Evolutionary conservation across 1,140 invertebrate species (phyloP), one percentile per base, ranked within the genome.

Genomic region (Microvelia longipes): DNA sequence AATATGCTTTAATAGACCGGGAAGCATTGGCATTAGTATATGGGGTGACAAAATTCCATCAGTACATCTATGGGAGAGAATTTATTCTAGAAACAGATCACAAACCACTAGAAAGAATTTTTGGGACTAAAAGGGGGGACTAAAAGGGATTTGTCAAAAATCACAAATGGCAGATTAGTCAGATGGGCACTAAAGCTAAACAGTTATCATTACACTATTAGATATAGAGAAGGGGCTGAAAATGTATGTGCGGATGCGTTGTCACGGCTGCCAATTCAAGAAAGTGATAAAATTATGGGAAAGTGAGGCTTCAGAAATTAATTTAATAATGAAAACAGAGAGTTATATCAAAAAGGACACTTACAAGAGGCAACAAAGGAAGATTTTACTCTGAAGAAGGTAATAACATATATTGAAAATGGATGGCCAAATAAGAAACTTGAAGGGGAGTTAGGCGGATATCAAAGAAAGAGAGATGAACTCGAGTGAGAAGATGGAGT

Each of bases 21-120:
- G 83, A 87, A 77, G 81, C 80, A 5, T 73, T 83, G n/a, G 78
- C 79, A 1, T 79, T 86, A 14, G 71, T 84, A 0, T 85, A 77
- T 74, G 80, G 78, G 2, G 77, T 86, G 2, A 78, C 79, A 69
- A 81, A 81, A 74, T 85, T 85, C 75, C 77, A 83, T 30, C 73
- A 82, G 35, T 86, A 81, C 73, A 67, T 87, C 1, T 80, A 77
- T 73, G 83, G 84, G 29, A 71, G 77, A 24, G 66, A 76, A 24
- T 86, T 85, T 76, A 75, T 75, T 5, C 70, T 84, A 19, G 70
- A 75, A 60, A 83, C 81, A 0, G 83, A 85, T 70, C 81, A 84
- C 70, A 77, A 81, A 70, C 83, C 83, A 0, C 71, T 86, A 5
- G 72, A 76, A 14, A 73, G 75, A 19, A 78, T 84, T 69, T 82